Percentiles rank a stretch among this genome's conserved stretches.
These are phyloP conservation scores for Rhineura floridana DNA, from an alignment of 2,113 vertebrate species.

Conservation along the genomic window DNA sequence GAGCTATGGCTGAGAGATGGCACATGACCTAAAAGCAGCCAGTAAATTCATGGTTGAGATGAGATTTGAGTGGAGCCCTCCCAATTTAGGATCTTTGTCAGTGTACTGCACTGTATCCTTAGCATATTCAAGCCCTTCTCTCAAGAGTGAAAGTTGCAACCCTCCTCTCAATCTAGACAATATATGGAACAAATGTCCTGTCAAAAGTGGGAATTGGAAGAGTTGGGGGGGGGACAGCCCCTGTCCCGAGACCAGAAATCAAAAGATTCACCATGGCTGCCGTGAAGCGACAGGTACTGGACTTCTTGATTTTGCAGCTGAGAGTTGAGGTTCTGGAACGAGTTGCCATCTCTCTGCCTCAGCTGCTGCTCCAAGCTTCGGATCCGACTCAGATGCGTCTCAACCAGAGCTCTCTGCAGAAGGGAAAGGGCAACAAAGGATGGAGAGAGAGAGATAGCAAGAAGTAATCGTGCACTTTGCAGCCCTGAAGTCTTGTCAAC, in stretches of 20 bases:
- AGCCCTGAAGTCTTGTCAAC: background rate
- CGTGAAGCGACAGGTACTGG: slow-evolving; percentile 89
- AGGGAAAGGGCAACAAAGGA: background rate
- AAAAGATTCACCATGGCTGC: slow-evolving; percentile 85
- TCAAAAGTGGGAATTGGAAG: background rate
- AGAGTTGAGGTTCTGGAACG: slow-evolving; percentile 84
- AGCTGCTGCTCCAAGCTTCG: slow-evolving; percentile 90
- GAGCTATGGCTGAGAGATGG: too few species aligned
- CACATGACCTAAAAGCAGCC: background rate
- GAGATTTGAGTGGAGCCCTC: background rate
- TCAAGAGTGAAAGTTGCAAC: background rate
- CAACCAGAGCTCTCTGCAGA: slow-evolving; percentile 88
- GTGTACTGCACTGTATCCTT: too few species aligned
- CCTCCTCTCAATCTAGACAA: background rate
- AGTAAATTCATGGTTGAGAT: background rate
- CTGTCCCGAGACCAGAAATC: background rate
- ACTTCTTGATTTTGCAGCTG: slow-evolving; percentile 87
- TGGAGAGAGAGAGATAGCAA: background rate
- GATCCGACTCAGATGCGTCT: slow-evolving; percentile 93
- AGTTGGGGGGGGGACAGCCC: background rate
- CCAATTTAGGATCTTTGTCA: background rate
- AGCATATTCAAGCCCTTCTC: too few species aligned
- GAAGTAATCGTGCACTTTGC: background rate
- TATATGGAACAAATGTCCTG: background rate
- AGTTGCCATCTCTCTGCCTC: slow-evolving; percentile 81